Evolutionary conservation across 2,888 invertebrate species (phyloP), one percentile per base, ranked within the genome.

Genomic region (Lapara coniferarum): DNA sequence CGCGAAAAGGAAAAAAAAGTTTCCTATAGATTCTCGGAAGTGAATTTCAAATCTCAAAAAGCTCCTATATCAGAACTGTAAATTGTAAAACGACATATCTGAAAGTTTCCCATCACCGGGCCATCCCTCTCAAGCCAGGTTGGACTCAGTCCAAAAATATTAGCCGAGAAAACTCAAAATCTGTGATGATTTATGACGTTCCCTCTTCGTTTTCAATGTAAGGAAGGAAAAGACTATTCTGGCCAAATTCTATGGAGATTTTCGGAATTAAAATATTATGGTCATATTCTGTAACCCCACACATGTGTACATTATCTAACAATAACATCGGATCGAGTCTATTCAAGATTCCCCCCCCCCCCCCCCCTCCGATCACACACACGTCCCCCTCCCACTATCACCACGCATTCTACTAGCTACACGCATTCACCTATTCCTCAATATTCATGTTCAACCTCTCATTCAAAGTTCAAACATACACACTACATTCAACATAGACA

Each of bases 151-250:
- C 69, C 69, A 69, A 69, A 13, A 49, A 13, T n/a, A 37, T 4
- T 3, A 19, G 25, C 56, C 59, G 68, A 58, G 67, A 71, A 76
- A 75, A 75, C 77, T 2, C 70, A 69, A 71, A 67, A 73, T 72
- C 74, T 75, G 79, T 72, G 75, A 77, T 80, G 79, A 80, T 79
- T 79, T 80, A 80, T 79, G 72, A 70, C 68, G 59, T 71, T 72
- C 73, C 75, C 76, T 77, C 77, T 77, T 72, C 72, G 68, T 70
- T 73, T 70, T 75, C 72, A 75, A 74, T 75, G 75, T 76, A 78
- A 77, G 75, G 78, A 77, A 79, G 73, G 74, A 78, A 77, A 78
- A 76, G 76, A 74, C 74, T 74, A 71, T 46, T 12, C 16, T 16
- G 10, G 44, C 68, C 71, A 67, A 69, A 37, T 37, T 7, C 5